A percentile compares a stretch with the other conserved stretches of the same genome.
These are phyloP conservation scores for Tapirus indicus DNA, from an alignment of 2,797 vertebrate genomes.

Conservation along the genomic window DNA sequence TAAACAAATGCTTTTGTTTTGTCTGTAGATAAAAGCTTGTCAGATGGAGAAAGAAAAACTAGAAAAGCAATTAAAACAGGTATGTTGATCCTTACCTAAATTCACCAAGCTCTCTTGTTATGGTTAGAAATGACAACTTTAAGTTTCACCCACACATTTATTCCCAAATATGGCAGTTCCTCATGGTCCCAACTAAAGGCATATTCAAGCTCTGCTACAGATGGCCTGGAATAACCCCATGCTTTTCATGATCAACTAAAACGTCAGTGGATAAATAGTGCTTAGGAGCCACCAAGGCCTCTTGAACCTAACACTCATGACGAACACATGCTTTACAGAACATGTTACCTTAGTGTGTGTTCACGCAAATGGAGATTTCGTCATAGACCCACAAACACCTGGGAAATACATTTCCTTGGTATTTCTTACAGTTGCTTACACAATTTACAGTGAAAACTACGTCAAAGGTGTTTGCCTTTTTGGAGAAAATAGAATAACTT, in stretches of 20 bases:
- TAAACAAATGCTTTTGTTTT: slow-evolving; percentile 37
- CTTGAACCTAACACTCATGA: not conserved
- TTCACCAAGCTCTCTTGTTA: not conserved
- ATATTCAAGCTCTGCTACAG: not conserved
- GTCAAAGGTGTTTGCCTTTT: not conserved
- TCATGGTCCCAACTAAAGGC: not conserved
- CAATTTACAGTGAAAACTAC: not conserved
- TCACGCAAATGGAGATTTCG: not conserved
- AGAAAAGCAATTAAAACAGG: slow-evolving; percentile 80
- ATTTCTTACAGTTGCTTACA: not conserved
- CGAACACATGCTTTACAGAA: not conserved
- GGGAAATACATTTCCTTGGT: not conserved
- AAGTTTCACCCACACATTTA: not conserved
- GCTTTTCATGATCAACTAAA: not conserved
- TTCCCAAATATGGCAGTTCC: not conserved
- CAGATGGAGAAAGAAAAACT: slow-evolving; percentile 78
- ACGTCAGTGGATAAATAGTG: not conserved
- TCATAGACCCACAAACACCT: not conserved
- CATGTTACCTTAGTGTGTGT: not conserved
- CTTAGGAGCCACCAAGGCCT: not conserved
- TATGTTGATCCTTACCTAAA: not conserved
- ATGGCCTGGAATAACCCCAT: not conserved
- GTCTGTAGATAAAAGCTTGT: slow-evolving; percentile 76
- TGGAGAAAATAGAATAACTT: not conserved
- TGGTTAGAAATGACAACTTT: not conserved